Conservation (phyloP, 1,140 invertebrate species). For the Drosophila santomea region DNA sequence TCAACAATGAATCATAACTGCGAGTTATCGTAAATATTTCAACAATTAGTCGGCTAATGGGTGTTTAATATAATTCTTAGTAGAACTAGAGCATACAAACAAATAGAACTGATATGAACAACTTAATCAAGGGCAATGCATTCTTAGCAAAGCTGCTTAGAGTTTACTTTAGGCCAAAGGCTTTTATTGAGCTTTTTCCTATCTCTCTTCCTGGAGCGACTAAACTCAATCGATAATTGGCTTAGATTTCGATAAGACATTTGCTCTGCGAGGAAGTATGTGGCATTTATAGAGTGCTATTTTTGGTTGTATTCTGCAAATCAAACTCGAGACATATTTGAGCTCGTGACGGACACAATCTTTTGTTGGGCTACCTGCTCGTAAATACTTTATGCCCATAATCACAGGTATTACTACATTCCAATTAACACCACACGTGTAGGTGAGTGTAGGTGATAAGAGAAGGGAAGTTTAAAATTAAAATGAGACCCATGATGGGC, state of each 20-base stretch:
- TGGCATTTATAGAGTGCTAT: constrained; percentile 20
- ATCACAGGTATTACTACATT: constrained; percentile 35
- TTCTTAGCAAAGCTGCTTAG: background rate
- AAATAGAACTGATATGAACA: background rate
- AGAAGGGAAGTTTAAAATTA: constrained; percentile 36
- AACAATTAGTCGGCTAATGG: constrained; percentile 16
- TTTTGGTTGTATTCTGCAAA: constrained; percentile 11
- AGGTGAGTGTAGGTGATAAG: constrained; percentile 35
- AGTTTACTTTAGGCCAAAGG: background rate
- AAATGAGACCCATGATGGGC: constrained; percentile 35
- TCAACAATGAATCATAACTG: constrained; percentile 25
- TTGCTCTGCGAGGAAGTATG: constrained; percentile 13
- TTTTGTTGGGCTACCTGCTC: constrained; percentile 11
- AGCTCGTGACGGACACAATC: constrained; percentile 34
- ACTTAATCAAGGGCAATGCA: background rate
- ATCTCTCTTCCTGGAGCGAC: constrained; percentile 28
- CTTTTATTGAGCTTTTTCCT: background rate
- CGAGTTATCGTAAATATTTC: constrained; percentile 23
- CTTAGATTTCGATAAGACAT: constrained; percentile 20
- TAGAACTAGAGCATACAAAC: background rate
- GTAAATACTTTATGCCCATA: constrained; percentile 29
- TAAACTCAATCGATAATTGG: constrained; percentile 23
- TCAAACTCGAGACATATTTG: constrained; percentile 5
- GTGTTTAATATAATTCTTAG: background rate
- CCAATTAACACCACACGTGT: constrained; percentile 42